phyloP scores from a whole-genome alignment of 2,888 invertebrate genomes.

The Erannis defoliaria region DNA sequence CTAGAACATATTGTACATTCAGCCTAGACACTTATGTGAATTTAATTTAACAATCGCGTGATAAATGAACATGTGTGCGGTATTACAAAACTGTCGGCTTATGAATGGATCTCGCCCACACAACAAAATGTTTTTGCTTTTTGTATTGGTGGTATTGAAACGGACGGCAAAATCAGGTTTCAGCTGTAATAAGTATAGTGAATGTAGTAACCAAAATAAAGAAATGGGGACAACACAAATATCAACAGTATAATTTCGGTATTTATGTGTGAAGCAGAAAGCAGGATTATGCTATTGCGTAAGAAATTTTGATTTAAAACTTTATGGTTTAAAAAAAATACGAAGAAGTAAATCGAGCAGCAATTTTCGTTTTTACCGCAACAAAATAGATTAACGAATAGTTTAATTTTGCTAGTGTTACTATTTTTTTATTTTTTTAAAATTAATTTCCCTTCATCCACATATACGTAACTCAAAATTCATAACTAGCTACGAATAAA shows the following conservation, averaged over 20 bases:
- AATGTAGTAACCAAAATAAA: conserved; percentile 21
- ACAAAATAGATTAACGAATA: not conserved
- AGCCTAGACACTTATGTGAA: conserved; percentile 32
- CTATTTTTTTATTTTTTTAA: too few relatives aligned
- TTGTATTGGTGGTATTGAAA: conserved; percentile 44
- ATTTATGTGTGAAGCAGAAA: not conserved
- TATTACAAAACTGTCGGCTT: conserved; percentile 61
- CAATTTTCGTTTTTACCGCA: not conserved
- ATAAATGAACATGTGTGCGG: conserved; percentile 51
- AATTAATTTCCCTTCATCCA: too few relatives aligned
- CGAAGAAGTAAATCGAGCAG: too few relatives aligned
- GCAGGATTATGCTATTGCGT: too few relatives aligned
- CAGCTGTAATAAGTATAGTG: conserved; percentile 26
- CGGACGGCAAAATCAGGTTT: conserved; percentile 34
- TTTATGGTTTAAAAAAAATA: too few relatives aligned
- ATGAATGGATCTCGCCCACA: conserved; percentile 66
- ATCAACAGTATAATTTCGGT: not conserved
- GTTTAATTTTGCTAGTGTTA: conserved; percentile 2
- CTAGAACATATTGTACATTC: conserved; percentile 24
- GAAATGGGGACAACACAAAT: conserved; percentile 22
- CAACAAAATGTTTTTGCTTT: conserved; percentile 50
- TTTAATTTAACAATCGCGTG: conserved; percentile 45
- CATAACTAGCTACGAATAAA: too few relatives aligned
- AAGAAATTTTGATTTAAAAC: too few relatives aligned
- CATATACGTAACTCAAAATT: too few relatives aligned